phyloP scores from a whole-genome alignment of 2,888 invertebrate genomes.

The Cylindroiulus punctatus region DNA sequence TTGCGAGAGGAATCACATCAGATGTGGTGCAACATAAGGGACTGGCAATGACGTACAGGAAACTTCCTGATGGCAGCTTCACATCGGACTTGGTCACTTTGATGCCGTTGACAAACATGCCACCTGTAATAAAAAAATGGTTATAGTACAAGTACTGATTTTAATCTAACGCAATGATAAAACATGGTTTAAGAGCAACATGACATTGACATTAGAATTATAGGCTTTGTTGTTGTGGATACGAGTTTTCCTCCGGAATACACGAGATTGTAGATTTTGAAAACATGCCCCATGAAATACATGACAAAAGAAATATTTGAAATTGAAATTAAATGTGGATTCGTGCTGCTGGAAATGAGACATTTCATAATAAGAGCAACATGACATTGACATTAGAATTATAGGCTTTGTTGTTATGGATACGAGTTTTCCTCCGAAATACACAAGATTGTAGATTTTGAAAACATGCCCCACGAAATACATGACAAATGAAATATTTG shows the following conservation, averaged over 20 bases:
- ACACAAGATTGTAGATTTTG: background rate
- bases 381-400: background rate
- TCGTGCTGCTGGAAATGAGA: background rate
- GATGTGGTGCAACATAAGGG: conserved; percentile 48
- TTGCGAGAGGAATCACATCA: conserved; percentile 43
- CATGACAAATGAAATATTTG: background rate
- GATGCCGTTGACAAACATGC: conserved; percentile 39
- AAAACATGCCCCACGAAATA: background rate
- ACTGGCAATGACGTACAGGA: conserved; percentile 33
- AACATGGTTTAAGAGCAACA: background rate
- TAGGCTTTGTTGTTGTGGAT: background rate
- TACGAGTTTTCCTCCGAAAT: no score
- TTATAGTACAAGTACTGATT: background rate
- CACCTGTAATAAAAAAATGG: conserved; percentile 38
- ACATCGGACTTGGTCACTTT: conserved; percentile 39
- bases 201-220: background rate
- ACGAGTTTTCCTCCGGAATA: no score
- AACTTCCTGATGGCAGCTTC: conserved; percentile 33
- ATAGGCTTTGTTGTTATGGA: background rate
- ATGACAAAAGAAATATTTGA: background rate
- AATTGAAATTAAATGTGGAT: background rate
- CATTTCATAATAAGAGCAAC: background rate
- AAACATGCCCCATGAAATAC: background rate
- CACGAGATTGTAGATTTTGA: background rate
- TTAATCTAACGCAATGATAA: background rate